A percentile compares a stretch with the other conserved stretches of the same genome.
Conservation (phyloP, 2,888 invertebrate genomes). For the Schrankia costaestrigalis region DNA sequence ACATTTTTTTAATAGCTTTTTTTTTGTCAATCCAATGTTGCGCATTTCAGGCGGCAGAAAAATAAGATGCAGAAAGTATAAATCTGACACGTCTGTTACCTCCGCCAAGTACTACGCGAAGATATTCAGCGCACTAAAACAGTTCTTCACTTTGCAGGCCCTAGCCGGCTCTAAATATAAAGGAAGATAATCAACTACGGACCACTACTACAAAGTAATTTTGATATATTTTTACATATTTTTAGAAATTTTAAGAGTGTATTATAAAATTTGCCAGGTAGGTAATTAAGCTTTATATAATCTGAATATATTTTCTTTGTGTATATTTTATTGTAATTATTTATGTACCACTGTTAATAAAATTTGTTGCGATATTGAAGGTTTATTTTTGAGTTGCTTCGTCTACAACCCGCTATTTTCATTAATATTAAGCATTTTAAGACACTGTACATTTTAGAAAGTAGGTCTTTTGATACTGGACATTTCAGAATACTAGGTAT, state of each 20-base stretch:
- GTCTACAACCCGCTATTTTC: slow-evolving; percentile 15
- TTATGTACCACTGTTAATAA: slow-evolving; percentile 67
- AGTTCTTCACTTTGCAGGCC: slow-evolving; percentile 77
- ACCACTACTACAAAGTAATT: slow-evolving; percentile 15
- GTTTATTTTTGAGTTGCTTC: slow-evolving; percentile 25
- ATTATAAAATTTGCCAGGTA: slow-evolving; percentile 52
- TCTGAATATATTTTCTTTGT: slow-evolving; percentile 55
- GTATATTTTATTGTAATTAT: slow-evolving; percentile 66
- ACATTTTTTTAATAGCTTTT: slow-evolving; percentile 40
- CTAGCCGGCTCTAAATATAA: slow-evolving; percentile 72
- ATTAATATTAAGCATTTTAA: not conserved
- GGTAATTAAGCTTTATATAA: slow-evolving; percentile 49
- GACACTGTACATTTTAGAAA: not conserved
- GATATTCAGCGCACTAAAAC: slow-evolving; percentile 76
- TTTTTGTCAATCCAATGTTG: slow-evolving; percentile 49
- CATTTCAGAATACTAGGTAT: too few relatives aligned
- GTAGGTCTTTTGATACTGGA: too few relatives aligned
- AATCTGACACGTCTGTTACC: slow-evolving; percentile 68
- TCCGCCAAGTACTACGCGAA: slow-evolving; percentile 72
- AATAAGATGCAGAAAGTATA: slow-evolving; percentile 73
- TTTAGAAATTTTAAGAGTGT: slow-evolving; percentile 33
- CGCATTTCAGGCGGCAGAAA: slow-evolving; percentile 76
- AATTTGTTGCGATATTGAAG: slow-evolving; percentile 54
- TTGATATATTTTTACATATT: slow-evolving; percentile 23
- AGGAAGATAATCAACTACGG: slow-evolving; percentile 58